These are phyloP conservation scores for Pelusios castaneus DNA, from an alignment of 2,113 vertebrate genomes.

Conservation along the genomic window DNA sequence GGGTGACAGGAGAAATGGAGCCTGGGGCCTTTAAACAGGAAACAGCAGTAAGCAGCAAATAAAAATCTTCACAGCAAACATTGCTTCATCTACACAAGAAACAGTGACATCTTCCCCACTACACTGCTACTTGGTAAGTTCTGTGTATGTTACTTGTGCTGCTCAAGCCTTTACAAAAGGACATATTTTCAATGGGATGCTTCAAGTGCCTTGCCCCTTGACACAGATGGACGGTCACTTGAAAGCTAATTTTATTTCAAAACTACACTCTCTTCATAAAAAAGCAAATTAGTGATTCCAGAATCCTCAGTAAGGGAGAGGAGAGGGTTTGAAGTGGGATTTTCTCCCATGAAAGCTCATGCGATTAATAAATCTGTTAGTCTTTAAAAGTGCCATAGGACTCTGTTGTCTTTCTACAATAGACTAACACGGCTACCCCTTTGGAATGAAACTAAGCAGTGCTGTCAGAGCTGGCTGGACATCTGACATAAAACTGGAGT, in stretches of 20 bases:
- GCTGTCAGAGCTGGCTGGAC: neutral
- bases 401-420: too few relatives aligned
- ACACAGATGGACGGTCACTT: neutral
- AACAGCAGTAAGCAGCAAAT: neutral
- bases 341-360: too few relatives aligned
- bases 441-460: too few relatives aligned
- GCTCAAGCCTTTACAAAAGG: neutral
- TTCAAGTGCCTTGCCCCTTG: neutral
- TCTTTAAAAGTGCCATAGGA: too few relatives aligned
- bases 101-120: fast-evolving
- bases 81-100: neutral
- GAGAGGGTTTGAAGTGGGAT: neutral
- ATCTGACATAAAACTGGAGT: neutral
- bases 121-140: fast-evolving
- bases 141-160: neutral
- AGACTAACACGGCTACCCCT: too few relatives aligned
- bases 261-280: neutral
- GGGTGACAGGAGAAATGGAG: conserved; percentile 54
- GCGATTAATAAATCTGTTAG: too few relatives aligned
- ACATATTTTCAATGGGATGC: neutral
- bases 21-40: conserved; percentile 30
- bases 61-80: neutral
- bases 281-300: neutral
- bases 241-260: neutral
- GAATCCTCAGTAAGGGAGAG: neutral